Evolutionary conservation across 2,888 invertebrate species (phyloP), one percentile per base, ranked within the genome.

Genomic region (Camptogramma bilineatum): DNA sequence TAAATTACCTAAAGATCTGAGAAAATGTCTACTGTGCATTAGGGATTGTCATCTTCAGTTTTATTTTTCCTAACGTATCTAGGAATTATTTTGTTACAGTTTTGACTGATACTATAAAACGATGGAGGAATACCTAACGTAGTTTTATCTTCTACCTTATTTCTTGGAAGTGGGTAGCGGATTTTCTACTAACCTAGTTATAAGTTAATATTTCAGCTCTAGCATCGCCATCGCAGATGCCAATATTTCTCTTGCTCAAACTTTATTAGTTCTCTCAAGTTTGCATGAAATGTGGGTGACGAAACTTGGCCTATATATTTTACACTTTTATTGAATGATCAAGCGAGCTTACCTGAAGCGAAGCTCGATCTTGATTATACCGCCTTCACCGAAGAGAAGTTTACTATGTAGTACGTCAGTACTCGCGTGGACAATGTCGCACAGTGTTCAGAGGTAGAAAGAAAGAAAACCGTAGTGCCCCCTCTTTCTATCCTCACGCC

Each of bases 181-280:
- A 44, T 44, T 16, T 44, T 44, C 44, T 17, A 44, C 16, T 44
- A 44, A 44, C 44, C 44, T 44, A 44, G 44, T 17, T 44, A 17
- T 44, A 44, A 44, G 16, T 17, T 16, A 16, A 44, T 44, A 16
- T 16, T 44, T 44, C 44, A 44, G 17, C 16, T 13, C 8, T 44
- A 7, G 44, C 44, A 44, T 44, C 17, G 16, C 1, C 39, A 13
- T 44, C 44, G 44, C 8, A 44, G 17, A 44, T 1, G 44, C 44
- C 44, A 44, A 44, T 44, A 17, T 44, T 17, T 44, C 17, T 44
- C 17, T 7, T 17, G 17, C 44, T 17, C 44, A 44, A 17, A 44
- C 17, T 44, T 17, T 44, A 44, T 44, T 44, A 44, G 44, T 17
- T 44, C 44, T 4, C 17, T 16, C 44, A 17, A 44, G 17, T 44